phyloP scores from a whole-genome alignment of 1,140 invertebrate genomes.

The Sinella curviseta region DNA sequence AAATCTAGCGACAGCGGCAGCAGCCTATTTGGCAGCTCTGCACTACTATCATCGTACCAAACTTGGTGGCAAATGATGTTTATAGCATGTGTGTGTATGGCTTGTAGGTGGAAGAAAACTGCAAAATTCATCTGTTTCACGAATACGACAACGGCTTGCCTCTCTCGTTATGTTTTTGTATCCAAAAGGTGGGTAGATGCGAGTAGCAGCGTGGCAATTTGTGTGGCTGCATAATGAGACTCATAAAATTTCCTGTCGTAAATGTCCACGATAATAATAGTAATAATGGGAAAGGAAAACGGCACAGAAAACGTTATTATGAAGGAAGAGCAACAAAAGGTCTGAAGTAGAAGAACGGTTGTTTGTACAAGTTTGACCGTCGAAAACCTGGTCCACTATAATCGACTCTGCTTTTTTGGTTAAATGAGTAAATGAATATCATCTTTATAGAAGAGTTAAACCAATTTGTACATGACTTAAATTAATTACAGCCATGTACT shows the following conservation, averaged over 20 bases:
- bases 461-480: too few relatives aligned
- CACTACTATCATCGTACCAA: neutral
- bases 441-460: too few relatives aligned
- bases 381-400: too few relatives aligned
- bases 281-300: neutral
- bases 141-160: neutral
- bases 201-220: slow-evolving; percentile 17
- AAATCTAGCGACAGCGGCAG: neutral
- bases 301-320: slow-evolving; percentile 4
- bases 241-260: slow-evolving; percentile 5
- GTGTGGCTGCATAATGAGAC: slow-evolving; percentile 3
- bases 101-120: neutral
- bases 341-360: too few relatives aligned
- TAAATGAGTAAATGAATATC: too few relatives aligned
- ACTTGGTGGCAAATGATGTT: too few relatives aligned
- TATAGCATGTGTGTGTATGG: neutral
- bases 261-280: slow-evolving; percentile 15
- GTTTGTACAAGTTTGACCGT: too few relatives aligned
- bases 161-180: neutral
- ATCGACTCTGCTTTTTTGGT: too few relatives aligned
- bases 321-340: neutral
- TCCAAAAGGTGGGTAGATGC: too few relatives aligned
- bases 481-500: too few relatives aligned
- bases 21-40: neutral
- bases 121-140: neutral